phyloP scores from a whole-genome alignment of 2,797 vertebrate species.

The Cercopithecus petaurista region DNA sequence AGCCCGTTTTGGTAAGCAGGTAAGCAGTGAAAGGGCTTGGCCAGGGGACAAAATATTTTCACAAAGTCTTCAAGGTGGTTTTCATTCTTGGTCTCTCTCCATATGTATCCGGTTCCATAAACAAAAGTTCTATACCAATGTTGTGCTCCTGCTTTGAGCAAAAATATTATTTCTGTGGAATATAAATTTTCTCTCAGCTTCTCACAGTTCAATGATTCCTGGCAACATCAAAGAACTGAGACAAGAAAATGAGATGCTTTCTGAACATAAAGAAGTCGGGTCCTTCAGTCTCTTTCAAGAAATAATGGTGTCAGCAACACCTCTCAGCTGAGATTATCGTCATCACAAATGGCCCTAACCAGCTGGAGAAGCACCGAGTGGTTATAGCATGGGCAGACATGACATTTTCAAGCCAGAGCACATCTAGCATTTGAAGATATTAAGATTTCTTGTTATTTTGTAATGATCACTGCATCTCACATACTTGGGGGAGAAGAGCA shows the following conservation, averaged over 20 bases:
- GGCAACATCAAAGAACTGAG: constrained; percentile 67
- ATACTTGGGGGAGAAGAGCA: neutral
- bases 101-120: neutral
- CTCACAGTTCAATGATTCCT: constrained; percentile 52
- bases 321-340: constrained; percentile 59
- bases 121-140: neutral
- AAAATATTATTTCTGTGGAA: constrained; percentile 21
- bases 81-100: neutral
- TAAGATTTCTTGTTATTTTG: neutral
- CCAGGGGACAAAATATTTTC: neutral
- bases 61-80: neutral
- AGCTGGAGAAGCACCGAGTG: neutral
- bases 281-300: constrained; percentile 63
- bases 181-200: constrained; percentile 44
- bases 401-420: neutral
- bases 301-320: constrained; percentile 69
- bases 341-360: neutral
- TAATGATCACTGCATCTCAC: neutral
- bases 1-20: neutral
- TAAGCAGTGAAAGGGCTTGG: neutral
- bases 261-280: constrained; percentile 46
- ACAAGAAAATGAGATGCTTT: constrained; percentile 57
- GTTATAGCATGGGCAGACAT: neutral
- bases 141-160: neutral
- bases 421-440: neutral